A percentile compares a stretch with the other conserved stretches of the same genome.
These are phyloP conservation scores for Amphilophus citrinellus DNA, from an alignment of 2,113 vertebrate genomes.

Conservation along the genomic window DNA sequence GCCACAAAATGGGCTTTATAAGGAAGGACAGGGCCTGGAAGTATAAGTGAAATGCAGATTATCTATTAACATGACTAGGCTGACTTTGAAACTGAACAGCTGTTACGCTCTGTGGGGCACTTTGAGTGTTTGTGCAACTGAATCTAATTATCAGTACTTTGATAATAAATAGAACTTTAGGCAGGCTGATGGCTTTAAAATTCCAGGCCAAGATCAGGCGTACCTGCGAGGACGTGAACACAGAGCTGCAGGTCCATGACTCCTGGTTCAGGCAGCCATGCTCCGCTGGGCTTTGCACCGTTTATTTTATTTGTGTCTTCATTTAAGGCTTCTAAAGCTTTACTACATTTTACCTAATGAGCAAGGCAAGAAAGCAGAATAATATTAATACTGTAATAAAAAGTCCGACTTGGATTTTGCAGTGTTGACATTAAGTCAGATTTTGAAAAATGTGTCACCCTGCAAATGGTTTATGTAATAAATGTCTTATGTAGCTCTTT, in stretches of 20 bases:
- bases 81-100: neutral
- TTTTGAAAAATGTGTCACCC: no score
- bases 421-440: no score
- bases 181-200: neutral
- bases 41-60: no score
- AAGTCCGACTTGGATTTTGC: neutral
- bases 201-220: neutral
- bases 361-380: neutral
- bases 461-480: neutral
- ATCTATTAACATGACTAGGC: no score
- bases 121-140: neutral
- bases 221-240: neutral
- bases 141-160: no score
- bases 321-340: neutral
- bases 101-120: neutral
- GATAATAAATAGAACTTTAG: no score
- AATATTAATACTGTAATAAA: neutral
- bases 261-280: no score
- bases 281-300: accelerated
- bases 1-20: neutral
- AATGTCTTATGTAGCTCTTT: no score
- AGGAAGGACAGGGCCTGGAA: neutral
- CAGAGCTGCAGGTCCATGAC: neutral
- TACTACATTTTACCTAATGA: neutral
- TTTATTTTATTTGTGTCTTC: neutral